Evolutionary conservation across 2,113 vertebrate genomes (phyloP).

Genomic region (Sinocyclocheilus rhinocerous): DNA sequence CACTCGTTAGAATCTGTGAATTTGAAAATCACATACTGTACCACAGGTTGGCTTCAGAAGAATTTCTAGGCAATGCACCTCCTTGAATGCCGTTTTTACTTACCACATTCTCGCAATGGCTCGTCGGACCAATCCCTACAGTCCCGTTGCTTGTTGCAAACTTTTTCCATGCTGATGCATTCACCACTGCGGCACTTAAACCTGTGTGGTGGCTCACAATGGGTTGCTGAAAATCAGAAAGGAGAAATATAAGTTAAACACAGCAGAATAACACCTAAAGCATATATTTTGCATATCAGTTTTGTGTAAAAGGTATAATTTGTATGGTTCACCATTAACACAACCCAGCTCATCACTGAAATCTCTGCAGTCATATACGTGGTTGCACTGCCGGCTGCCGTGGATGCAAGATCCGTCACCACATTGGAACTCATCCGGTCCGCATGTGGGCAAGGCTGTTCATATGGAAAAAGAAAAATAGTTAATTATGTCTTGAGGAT

Average conservation of each 20-base stretch:
- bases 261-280: neutral
- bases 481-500: neutral
- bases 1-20: slow-evolving; percentile 84
- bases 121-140: slow-evolving; percentile 91
- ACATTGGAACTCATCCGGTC: slow-evolving; percentile 86
- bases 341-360: slow-evolving; percentile 84
- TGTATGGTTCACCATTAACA: slow-evolving; percentile 75
- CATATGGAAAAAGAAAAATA: neutral
- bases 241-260: neutral
- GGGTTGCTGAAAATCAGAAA: slow-evolving; percentile 69
- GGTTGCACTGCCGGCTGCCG: slow-evolving; percentile 84
- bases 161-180: slow-evolving; percentile 82
- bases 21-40: neutral
- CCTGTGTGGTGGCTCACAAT: slow-evolving; percentile 74
- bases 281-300: neutral
- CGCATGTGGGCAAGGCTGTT: slow-evolving; percentile 78
- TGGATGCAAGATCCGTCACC: slow-evolving; percentile 82
- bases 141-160: slow-evolving; percentile 80
- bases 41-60: neutral
- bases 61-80: too few species aligned
- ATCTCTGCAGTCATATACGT: slow-evolving; percentile 81
- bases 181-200: slow-evolving; percentile 86
- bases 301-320: neutral
- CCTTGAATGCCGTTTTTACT: slow-evolving; percentile 56
- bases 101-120: slow-evolving; percentile 85